A percentile compares a stretch with the other conserved stretches of the same genome.
These are phyloP conservation scores for Rhabdornis inornatus DNA, from an alignment of 2,113 vertebrate species.

Conservation along the genomic window DNA sequence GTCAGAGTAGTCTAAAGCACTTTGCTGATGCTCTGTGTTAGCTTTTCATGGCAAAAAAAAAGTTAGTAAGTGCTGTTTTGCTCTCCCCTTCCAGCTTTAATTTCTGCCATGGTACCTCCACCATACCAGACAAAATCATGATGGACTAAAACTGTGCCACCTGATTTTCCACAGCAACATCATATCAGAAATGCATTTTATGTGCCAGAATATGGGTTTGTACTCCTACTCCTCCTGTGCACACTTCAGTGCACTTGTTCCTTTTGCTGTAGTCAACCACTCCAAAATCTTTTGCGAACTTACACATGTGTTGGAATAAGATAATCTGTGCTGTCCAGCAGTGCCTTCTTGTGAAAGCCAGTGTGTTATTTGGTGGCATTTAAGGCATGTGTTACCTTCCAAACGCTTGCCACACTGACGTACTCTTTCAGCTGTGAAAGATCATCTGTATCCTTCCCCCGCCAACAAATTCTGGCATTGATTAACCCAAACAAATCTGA, in stretches of 20 bases:
- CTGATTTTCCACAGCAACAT: neutral
- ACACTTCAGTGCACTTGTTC: neutral
- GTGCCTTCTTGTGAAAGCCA: neutral
- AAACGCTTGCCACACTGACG: neutral
- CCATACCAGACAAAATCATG: neutral
- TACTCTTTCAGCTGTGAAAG: slow-evolving; percentile 1
- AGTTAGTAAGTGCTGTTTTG: neutral
- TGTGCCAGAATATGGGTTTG: neutral
- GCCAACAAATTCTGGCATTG: slow-evolving; percentile 41
- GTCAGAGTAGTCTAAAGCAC: neutral
- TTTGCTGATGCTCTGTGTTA: neutral
- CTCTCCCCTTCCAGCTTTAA: neutral
- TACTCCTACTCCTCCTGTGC: neutral
- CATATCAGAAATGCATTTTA: neutral
- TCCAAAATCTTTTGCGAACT: neutral
- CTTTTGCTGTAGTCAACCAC: neutral
- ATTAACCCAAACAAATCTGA: slow-evolving; percentile 61
- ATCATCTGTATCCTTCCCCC: slow-evolving; percentile 23
- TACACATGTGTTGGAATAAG: neutral
- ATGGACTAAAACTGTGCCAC: neutral
- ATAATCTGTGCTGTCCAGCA: neutral
- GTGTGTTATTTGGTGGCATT: neutral
- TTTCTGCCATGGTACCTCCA: neutral
- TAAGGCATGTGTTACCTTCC: neutral
- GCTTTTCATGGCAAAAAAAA: neutral